A percentile compares a stretch with the other conserved stretches of the same genome.
These are phyloP conservation scores for Cettia cetti DNA, from an alignment of 2,113 vertebrate genomes.

Conservation along the genomic window DNA sequence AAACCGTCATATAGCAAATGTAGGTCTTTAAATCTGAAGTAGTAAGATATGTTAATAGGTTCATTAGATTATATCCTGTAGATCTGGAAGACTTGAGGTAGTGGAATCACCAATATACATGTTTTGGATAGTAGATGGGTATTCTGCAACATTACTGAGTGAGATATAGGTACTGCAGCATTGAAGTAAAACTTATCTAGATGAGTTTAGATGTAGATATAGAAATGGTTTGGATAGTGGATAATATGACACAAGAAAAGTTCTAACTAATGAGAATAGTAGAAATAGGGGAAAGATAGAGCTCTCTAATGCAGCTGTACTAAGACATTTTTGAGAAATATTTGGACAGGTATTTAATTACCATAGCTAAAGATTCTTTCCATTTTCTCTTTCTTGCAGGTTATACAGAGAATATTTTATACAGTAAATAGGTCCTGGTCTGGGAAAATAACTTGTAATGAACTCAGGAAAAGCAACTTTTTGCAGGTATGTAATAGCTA, in stretches of 20 bases:
- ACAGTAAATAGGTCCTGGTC: conserved; percentile 94
- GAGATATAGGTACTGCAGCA: neutral
- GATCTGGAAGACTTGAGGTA: neutral
- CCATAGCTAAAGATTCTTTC: neutral
- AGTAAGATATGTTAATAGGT: neutral
- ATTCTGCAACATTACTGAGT: neutral
- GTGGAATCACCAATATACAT: neutral
- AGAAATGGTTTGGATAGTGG: neutral
- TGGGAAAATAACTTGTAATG: conserved; percentile 85
- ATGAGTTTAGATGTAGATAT: neutral
- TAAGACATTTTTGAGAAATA: neutral
- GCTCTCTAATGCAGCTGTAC: neutral
- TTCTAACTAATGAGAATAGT: neutral
- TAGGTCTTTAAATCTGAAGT: neutral
- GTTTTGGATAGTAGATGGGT: neutral
- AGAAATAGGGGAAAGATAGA: neutral
- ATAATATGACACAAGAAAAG: neutral
- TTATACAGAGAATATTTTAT: conserved; percentile 96
- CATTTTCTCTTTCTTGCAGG: conserved; percentile 71
- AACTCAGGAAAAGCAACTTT: conserved; percentile 91
- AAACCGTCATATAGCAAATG: neutral
- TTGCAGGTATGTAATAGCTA: conserved; percentile 78
- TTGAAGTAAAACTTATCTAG: neutral
- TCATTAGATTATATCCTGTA: neutral
- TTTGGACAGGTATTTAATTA: neutral